Evolutionary conservation across 2,888 invertebrate species (phyloP), one percentile per base, ranked within the genome.

Genomic region (Netelia virgata): DNA sequence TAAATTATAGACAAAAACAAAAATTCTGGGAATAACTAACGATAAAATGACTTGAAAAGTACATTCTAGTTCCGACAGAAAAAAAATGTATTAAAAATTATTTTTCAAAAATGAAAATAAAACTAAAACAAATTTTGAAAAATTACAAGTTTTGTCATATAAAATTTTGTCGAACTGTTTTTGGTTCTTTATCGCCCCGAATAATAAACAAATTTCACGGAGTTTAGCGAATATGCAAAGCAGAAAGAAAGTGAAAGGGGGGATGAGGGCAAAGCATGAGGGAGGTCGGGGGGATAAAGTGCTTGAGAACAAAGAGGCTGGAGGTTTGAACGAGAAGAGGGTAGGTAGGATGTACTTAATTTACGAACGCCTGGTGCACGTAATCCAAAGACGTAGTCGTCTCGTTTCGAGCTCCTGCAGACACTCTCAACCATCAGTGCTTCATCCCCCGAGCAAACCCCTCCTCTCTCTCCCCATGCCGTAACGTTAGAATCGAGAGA

Each of bases 301-400:
- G 55, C 47, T 76, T 5, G 61, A 80, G 57, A 76, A 50, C 72
- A 83, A 70, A 68, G 68, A 63, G 75, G 55, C 57, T 36, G 16
- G 28, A 70, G 74, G 61, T 69, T 61, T 11, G 3, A 75, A 83
- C 41, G 64, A 43, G 64, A 83, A 68, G 43, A 41, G 68, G 68
- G 43, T 59, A 77, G 64, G 61, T 36, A 68, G 57, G 74, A 75
- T 66, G 80, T 76, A 69, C 79, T 83, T 84, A 81, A 85, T 86
- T 69, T 85, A 79, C 83, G 68, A 73, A 83, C 74, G 79, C 83
- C 78, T 43, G 77, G 82, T 86, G 77, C 82, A 63, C 75, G 84
- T 85, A 86, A 84, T 86, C 82, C 84, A 53, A 76, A 77, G 82
- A 80, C 73, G 77, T 50, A 68, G 23, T 68, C 73, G 23, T 68